Evolutionary conservation across 2,113 vertebrate genomes (phyloP), one percentile per base, ranked within the genome.

Genomic region (Calidris pugnax): DNA sequence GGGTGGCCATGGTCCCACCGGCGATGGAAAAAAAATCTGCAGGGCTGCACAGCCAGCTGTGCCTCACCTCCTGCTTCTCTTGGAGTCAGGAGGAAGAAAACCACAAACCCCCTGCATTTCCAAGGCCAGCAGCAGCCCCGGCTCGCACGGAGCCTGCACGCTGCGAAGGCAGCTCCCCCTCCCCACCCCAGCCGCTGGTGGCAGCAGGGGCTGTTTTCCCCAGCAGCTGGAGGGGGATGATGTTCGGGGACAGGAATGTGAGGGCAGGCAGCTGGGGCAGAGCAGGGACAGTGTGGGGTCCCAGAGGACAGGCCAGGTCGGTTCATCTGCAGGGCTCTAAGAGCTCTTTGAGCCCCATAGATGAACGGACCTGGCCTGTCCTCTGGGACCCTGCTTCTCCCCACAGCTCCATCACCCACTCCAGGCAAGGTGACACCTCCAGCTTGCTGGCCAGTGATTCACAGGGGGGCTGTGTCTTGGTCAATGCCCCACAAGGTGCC

Each of bases 141-240:
- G n/a, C 81, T 94, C 84, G 77, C 0, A 1, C 73, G 67, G 91
- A 74, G 94, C 48, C 87, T 60, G 60, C 6, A 10, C 86, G 85
- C 85, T 19, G 6, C 3, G 15, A 67, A 90, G 81, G 86, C 27
- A 1, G 69, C 80, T 89, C 78, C 87, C 74, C n/a, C 71, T 68
- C 66, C 32, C 21, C 57, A 83, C 6, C 72, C 83, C 68, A 86
- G 83, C 76, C 5, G 28, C 89, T 95, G 91, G 67, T 64, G 89
- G 86, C 96, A 93, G 95, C 32, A 2, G 94, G 68, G 91, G 23
- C 89, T 97, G 91, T 93, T 97, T 95, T 97, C 86, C 79, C 75
- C 91, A 73, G 76, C 94, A 96, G 89, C 47, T 91, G 93, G 75
- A 94, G 64, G 59, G 79, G 84, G 87, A 88, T 96, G 95, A 95